Evolutionary conservation across 2,888 invertebrate species (phyloP), one percentile per base, ranked within the genome.

Genomic region (Tanytarsus gracilentus): DNA sequence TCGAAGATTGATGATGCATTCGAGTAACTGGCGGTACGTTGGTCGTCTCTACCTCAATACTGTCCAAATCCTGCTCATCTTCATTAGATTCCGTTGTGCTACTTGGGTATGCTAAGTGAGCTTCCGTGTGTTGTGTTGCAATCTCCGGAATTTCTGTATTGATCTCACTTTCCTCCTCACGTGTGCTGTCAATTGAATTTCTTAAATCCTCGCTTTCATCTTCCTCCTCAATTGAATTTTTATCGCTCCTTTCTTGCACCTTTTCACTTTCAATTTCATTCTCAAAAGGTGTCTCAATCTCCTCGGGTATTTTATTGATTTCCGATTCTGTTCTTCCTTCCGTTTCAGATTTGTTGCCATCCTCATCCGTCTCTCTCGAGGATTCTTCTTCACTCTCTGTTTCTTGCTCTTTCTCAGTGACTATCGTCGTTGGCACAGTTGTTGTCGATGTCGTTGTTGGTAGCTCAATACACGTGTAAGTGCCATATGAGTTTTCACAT

Each of bases 401-500:
- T 21, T 63, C 62, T 25, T 63, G 65, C 26, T 65, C 65, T 4
- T 59, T 64, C 1, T 63, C 61, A 9, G 63, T 52, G 2, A 62
- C 58, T 3, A 14, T 40, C 27, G 27, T 55, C 8, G 55, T 55
- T 27, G 55, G 2, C 16, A n/a, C 9, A 16, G 26, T 55, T 1
- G 26, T 55, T n/a, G 55, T 23, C 7, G 39, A 14, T 18, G n/a
- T 3, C 29, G 49, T 51, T 33, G 49, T 39, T 23, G 62, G 62
- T 39, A 49, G 30, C 30, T 66, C 63, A 11, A 65, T 68, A 64
- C 80, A 80, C 18, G 69, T 69, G 69, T 79, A 85, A 1, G 82
- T 79, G n/a, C 85, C 85, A 3, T 75, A 75, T 0, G 77, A 79
- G 68, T 86, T 86, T 63, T 80, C 73, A 69, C 85, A 86, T 27